Evolutionary conservation across 2,113 vertebrate genomes (phyloP).

Genomic region (Panthera leo): DNA sequence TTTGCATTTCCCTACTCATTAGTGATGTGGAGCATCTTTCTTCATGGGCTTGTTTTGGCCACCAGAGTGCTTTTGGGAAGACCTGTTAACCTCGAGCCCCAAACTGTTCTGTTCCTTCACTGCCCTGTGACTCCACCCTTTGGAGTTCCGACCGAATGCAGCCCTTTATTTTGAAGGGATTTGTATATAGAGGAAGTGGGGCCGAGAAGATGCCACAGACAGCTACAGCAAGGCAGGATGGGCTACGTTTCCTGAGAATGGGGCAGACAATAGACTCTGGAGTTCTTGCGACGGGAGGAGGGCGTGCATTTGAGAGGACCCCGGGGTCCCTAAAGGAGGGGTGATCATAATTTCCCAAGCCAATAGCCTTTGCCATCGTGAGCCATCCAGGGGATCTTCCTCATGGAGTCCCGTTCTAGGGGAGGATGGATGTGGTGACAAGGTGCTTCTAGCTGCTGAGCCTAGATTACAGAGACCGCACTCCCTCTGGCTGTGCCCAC

Average conservation of each 20-base stretch:
- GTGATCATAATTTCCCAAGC: not conserved
- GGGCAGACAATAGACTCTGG: too few relatives aligned
- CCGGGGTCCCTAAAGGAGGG: not conserved
- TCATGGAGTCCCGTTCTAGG: not conserved
- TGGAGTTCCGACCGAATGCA: not conserved
- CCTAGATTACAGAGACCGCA: not conserved
- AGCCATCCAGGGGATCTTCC: fast-evolving
- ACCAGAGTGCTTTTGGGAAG: not conserved
- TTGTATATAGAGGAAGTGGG: not conserved
- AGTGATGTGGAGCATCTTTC: not conserved
- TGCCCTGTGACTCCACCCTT: not conserved
- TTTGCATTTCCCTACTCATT: not conserved
- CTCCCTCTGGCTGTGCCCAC: not conserved
- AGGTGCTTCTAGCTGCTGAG: not conserved
- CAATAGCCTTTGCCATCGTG: not conserved
- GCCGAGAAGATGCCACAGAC: not conserved
- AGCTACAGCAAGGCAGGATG: not conserved
- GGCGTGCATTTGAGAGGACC: not conserved
- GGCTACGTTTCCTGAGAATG: not conserved
- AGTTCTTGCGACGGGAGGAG: not conserved
- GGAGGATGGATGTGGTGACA: not conserved
- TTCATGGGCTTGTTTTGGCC: not conserved
- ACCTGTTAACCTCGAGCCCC: not conserved
- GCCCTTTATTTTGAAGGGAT: not conserved
- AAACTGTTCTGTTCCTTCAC: not conserved